These are phyloP conservation scores for Tor tambroides DNA, from an alignment of 2,113 vertebrate species.

Conservation along the genomic window DNA sequence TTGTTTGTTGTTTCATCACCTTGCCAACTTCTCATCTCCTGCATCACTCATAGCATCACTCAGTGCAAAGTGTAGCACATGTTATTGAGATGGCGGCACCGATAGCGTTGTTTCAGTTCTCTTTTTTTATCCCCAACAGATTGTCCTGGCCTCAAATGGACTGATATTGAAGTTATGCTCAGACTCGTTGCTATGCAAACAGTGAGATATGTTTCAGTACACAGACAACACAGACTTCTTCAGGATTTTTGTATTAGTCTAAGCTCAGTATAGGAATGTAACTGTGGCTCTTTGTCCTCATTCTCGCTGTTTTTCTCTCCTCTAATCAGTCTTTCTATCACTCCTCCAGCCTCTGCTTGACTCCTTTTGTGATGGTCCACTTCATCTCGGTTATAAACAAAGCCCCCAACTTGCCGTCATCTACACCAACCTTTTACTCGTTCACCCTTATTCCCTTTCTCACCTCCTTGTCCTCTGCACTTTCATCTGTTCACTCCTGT, in stretches of 20 bases:
- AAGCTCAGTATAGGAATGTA: slow-evolving; percentile 17
- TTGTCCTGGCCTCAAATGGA: neutral
- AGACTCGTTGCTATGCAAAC: neutral
- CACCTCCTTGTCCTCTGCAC: neutral
- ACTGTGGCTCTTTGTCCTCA: slow-evolving; percentile 13
- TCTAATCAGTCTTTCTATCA: slow-evolving; percentile 76
- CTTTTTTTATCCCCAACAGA: neutral
- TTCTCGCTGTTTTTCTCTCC: slow-evolving; percentile 21
- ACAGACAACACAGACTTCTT: neutral
- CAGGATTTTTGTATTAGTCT: neutral
- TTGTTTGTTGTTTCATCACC: slow-evolving; percentile 36
- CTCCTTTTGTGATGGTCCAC: slow-evolving; percentile 81
- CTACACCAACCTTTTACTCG: slow-evolving; percentile 67
- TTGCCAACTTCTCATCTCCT: slow-evolving; percentile 37
- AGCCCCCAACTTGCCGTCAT: slow-evolving; percentile 56
- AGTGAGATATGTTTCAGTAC: slow-evolving; percentile 18
- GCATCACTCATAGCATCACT: neutral
- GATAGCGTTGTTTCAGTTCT: neutral
- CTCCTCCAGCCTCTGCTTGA: slow-evolving; percentile 72
- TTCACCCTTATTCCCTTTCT: slow-evolving; percentile 41
- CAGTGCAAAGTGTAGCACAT: slow-evolving; percentile 41
- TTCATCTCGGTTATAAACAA: slow-evolving; percentile 79
- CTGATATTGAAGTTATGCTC: neutral
- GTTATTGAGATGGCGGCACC: slow-evolving; percentile 23
- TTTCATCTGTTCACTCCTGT: neutral